Evolutionary conservation across 2,113 vertebrate genomes (phyloP), one percentile per base, ranked within the genome.

Genomic region (Dasypus novemcinctus): DNA sequence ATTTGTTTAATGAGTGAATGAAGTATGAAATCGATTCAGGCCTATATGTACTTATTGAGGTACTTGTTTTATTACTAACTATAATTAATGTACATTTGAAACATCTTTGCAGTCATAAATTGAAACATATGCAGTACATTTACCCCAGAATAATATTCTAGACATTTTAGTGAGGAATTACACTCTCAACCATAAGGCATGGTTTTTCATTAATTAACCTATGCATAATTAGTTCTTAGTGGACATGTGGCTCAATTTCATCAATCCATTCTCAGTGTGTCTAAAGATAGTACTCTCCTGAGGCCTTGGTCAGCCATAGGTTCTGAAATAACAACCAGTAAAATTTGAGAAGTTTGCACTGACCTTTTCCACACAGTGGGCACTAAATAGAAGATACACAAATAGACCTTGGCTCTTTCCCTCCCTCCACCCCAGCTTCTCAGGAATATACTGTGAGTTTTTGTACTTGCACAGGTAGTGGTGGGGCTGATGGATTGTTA

Each of bases 31-130:
- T 88, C 25, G 79, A 57, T 86, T 91, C 68, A 75, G 92, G 61
- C 38, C 1, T 59, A 29, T 84, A 64, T 61, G 31, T 94, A 75
- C 31, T 93, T 92, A 90, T 14, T 75, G 87, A 96, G 86, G 81
- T 31, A 87, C 20, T 86, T 64, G 93, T 75, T 95, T 95, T 90
- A 87, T 90, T 57, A 61, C 79, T 69, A 75, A 41, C 72, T 90
- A 76, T 93, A 85, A 94, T 84, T 93, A 76, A 79, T 95, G 31
- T 95, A 78, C 12, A 85, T 85, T 93, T 72, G 81, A 92, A 92
- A 90, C 13, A 87, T 92, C 61, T 93, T 46, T 90, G 95, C 54
- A 71, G 25, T 75, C 36, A 94, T 80, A 84, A 69, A 43, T 76
- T 87, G 66, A 87, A 71, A 74, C 82, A 92, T 91, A 95, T 92